Conservation (phyloP, 1,140 invertebrate species). For the Aphelinus atriplicis region DNA sequence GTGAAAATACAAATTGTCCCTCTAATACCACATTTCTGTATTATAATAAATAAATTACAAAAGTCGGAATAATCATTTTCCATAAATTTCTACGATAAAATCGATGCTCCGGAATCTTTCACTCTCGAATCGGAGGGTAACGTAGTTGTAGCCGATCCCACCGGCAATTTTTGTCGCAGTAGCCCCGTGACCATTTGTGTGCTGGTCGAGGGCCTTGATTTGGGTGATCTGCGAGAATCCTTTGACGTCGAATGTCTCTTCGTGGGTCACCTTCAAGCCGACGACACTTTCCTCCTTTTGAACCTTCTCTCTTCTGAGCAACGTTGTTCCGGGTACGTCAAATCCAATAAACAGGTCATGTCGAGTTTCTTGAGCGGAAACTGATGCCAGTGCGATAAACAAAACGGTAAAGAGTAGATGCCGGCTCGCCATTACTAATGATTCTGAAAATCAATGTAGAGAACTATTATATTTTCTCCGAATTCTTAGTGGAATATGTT, state of each 20-base stretch:
- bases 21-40: too few relatives aligned
- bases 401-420: neutral
- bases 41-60: too few relatives aligned
- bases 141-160: constrained; percentile 58
- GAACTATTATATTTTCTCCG: too few relatives aligned
- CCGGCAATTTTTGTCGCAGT: constrained; percentile 59
- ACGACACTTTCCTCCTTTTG: constrained; percentile 54
- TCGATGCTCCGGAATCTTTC: constrained; percentile 66
- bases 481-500: too few relatives aligned
- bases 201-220: constrained; percentile 66
- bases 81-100: constrained; percentile 65
- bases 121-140: constrained; percentile 66
- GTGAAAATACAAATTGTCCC: too few relatives aligned
- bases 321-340: too few relatives aligned
- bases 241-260: constrained; percentile 46
- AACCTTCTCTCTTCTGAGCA: too few relatives aligned
- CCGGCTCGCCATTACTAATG: neutral
- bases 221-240: constrained; percentile 59
- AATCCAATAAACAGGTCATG: constrained; percentile 48
- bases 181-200: constrained; percentile 66
- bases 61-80: neutral
- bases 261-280: constrained; percentile 37
- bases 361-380: constrained; percentile 9
- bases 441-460: too few relatives aligned
- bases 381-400: neutral